A percentile compares a stretch with the other conserved stretches of the same genome.
Evolutionary conservation across 2,797 vertebrate genomes (phyloP).

Genomic region (Gambelia wislizenii): DNA sequence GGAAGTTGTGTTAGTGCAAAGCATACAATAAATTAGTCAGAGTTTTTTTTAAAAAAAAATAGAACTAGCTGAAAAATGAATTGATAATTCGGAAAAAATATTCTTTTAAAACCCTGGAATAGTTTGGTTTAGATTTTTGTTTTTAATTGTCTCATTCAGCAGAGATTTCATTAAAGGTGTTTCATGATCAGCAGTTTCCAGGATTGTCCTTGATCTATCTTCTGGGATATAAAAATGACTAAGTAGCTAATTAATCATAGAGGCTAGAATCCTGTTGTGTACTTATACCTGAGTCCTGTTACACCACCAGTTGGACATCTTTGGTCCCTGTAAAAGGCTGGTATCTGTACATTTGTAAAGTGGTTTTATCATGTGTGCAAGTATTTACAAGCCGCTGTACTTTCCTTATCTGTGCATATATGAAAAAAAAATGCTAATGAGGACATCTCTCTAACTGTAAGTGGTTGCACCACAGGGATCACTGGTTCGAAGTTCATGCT

Average conservation of each 20-base stretch:
- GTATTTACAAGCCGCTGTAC: no score
- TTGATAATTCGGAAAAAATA: conserved; percentile 66
- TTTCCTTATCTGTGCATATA: no score
- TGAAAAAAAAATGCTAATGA: no score
- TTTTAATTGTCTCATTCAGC: conserved; percentile 1
- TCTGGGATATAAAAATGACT: background rate
- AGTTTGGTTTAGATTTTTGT: background rate
- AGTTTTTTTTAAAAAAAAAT: conserved; percentile 61
- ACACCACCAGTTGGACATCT: no score
- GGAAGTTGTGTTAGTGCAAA: background rate
- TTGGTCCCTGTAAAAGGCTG: no score
- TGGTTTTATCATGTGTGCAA: no score
- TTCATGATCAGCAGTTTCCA: background rate
- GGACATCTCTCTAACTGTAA: no score
- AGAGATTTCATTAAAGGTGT: background rate
- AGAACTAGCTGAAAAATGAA: conserved; percentile 61
- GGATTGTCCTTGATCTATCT: background rate
- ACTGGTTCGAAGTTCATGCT: no score
- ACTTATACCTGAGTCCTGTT: no score
- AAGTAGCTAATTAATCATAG: background rate
- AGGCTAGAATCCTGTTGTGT: background rate
- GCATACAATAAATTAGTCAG: background rate
- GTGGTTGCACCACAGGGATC: no score
- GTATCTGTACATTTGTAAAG: no score
- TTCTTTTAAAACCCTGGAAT: conserved; percentile 58